Conservation (phyloP, 1,140 invertebrate genomes). For the Venustaconcha ellipsiformis region DNA sequence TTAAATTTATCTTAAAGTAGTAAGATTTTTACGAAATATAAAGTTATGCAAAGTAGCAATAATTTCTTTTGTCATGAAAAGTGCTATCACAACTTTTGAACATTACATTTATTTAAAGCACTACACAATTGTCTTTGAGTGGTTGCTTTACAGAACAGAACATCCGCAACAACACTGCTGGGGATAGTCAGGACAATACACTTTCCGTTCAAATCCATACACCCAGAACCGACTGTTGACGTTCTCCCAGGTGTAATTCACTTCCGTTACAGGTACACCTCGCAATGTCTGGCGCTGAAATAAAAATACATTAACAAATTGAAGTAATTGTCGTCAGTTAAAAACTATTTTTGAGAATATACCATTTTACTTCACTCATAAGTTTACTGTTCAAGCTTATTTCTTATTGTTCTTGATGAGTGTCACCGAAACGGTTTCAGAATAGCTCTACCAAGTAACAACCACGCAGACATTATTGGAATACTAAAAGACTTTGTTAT, state of each 20-base stretch:
- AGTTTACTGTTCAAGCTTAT: not conserved
- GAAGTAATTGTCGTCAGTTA: too few relatives aligned
- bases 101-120: too few relatives aligned
- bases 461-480: not conserved
- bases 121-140: too few relatives aligned
- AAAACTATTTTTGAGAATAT: too few relatives aligned
- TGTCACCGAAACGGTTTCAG: not conserved
- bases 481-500: too few relatives aligned
- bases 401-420: not conserved
- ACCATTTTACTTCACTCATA: too few relatives aligned
- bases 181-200: constrained; percentile 48
- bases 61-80: too few relatives aligned
- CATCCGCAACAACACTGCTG: constrained; percentile 54
- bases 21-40: too few relatives aligned
- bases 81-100: too few relatives aligned
- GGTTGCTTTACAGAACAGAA: constrained; percentile 28
- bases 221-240: constrained; percentile 19
- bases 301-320: too few relatives aligned
- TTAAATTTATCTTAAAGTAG: too few relatives aligned
- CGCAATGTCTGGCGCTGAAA: constrained; percentile 32
- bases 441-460: not conserved
- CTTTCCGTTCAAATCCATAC: constrained; percentile 14
- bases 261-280: constrained; percentile 57
- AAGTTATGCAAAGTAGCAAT: too few relatives aligned
- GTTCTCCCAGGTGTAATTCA: constrained; percentile 47